A percentile compares a stretch with the other conserved stretches of the same genome.
Conservation (phyloP, 2,888 invertebrate genomes). For the Agapostemon virescens region DNA sequence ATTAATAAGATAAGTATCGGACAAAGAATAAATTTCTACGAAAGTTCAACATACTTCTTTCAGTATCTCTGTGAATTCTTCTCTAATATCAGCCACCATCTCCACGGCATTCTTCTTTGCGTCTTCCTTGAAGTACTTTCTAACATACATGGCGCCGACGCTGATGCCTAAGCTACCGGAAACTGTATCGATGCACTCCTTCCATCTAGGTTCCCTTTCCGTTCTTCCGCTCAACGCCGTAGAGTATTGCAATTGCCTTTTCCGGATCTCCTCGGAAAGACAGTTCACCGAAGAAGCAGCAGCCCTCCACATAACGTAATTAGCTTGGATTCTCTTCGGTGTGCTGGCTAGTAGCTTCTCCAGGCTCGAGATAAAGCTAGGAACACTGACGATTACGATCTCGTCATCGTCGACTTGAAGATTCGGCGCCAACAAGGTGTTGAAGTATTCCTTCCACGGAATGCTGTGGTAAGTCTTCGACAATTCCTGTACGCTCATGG, state of each 20-base stretch:
- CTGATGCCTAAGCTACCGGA: constrained; percentile 89
- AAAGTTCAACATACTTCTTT: constrained; percentile 80
- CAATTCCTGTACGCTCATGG: constrained; percentile 91
- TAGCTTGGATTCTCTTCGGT: constrained; percentile 88
- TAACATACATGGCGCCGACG: constrained; percentile 92
- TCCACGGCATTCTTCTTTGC: constrained; percentile 91
- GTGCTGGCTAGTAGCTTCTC: constrained; percentile 84
- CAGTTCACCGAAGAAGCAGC: constrained; percentile 91
- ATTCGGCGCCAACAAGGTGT: constrained; percentile 87
- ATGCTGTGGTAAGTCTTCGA: constrained; percentile 88
- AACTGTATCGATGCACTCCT: constrained; percentile 92
- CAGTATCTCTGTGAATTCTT: constrained; percentile 90
- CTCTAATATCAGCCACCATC: constrained; percentile 92
- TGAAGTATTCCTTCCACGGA: constrained; percentile 92
- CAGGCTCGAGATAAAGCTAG: constrained; percentile 88
- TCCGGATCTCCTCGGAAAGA: constrained; percentile 88
- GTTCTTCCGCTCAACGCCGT: constrained; percentile 91
- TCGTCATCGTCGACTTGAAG: constrained; percentile 86
- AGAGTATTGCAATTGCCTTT: constrained; percentile 90
- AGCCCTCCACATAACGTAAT: constrained; percentile 96
- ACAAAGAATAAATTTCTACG: not conserved
- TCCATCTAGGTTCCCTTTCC: constrained; percentile 93
- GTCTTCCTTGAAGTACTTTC: constrained; percentile 92
- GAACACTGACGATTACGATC: constrained; percentile 91
- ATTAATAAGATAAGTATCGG: not conserved